Evolutionary conservation across 2,797 vertebrate genomes (phyloP).

Genomic region (Diceros bicornis): DNA sequence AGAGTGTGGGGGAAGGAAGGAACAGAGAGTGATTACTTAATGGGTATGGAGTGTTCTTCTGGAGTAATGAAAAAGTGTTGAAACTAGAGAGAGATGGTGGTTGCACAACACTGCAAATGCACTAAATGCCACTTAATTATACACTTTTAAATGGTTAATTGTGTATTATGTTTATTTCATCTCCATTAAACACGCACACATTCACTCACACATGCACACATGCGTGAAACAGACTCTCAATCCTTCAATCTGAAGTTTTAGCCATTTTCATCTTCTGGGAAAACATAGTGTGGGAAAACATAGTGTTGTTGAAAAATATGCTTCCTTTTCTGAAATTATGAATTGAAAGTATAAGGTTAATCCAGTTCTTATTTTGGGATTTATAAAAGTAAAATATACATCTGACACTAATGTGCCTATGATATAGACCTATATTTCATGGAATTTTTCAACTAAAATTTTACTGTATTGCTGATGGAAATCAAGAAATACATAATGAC

Average conservation of each 20-base stretch:
- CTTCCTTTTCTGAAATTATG: not conserved
- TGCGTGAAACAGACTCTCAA: not conserved
- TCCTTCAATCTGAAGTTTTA: not conserved
- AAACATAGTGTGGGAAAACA: not conserved
- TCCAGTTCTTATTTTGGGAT: not conserved
- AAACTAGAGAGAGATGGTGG: not conserved
- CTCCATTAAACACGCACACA: not conserved
- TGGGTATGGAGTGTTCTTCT: not conserved
- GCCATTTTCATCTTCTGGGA: not conserved
- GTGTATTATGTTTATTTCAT: not conserved
- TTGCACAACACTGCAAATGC: not conserved
- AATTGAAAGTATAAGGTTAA: not conserved
- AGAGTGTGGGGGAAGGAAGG: too few relatives aligned
- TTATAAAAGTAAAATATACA: not conserved
- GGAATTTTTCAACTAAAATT: not conserved
- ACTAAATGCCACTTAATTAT: not conserved
- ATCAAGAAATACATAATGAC: not conserved
- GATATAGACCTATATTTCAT: not conserved
- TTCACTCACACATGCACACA: not conserved
- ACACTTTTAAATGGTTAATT: not conserved
- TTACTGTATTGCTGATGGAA: not conserved
- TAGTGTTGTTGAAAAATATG: not conserved
- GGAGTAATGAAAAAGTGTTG: not conserved
- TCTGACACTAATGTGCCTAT: not conserved
- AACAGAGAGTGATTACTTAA: not conserved